These are phyloP conservation scores for Abscondita cerata DNA, from an alignment of 2,888 invertebrate species.

Conservation along the genomic window DNA sequence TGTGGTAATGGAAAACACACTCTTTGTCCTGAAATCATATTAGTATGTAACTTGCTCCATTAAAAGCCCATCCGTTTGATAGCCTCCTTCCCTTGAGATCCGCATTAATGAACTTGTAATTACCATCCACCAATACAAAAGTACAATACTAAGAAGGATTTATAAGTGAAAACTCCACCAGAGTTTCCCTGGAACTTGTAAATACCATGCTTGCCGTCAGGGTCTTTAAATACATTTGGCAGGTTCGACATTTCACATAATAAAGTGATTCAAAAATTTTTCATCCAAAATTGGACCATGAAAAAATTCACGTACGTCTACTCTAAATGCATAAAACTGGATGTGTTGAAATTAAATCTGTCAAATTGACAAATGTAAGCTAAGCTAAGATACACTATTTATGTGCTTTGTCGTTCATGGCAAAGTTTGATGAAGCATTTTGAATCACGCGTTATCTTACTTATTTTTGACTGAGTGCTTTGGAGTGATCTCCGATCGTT, in stretches of 20 bases:
- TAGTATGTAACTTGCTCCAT: too few species aligned
- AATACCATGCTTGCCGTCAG: constrained; percentile 6
- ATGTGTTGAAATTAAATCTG: too few species aligned
- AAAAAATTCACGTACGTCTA: too few species aligned
- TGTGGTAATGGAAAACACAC: constrained; percentile 1
- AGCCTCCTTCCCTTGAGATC: neutral
- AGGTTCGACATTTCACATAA: too few species aligned
- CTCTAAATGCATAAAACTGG: too few species aligned
- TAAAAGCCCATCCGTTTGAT: neutral
- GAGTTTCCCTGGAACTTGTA: constrained; percentile 5
- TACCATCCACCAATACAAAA: neutral
- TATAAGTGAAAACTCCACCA: neutral
- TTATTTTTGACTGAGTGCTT: neutral
- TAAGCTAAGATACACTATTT: too few species aligned
- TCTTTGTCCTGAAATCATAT: neutral
- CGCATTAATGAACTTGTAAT: constrained; percentile 1
- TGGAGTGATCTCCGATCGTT: too few species aligned
- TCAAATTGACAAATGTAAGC: too few species aligned
- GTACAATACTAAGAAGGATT: neutral
- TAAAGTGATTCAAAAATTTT: neutral
- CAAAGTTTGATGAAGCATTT: too few species aligned
- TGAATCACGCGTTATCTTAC: too few species aligned
- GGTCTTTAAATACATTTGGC: neutral
- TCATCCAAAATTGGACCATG: too few species aligned
- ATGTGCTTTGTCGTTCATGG: too few species aligned